Evolutionary conservation across 2,797 vertebrate genomes (phyloP).

Genomic region (Odontamblyopus rebecca): DNA sequence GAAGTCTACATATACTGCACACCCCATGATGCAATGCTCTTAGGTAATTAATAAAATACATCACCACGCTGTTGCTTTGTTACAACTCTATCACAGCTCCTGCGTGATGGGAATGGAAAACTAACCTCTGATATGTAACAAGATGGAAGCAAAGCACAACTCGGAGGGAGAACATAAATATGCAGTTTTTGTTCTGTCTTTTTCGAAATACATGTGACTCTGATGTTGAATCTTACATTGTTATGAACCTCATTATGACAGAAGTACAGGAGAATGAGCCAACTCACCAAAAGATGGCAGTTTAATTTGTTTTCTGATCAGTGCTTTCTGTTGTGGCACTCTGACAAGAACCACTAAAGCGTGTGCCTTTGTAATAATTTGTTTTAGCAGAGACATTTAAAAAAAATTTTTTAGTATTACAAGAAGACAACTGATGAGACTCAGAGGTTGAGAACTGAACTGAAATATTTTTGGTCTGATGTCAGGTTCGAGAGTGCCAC

Average conservation of each 20-base stretch:
- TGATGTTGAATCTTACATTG: neutral
- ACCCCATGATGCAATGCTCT: conserved; percentile 20
- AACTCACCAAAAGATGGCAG: neutral
- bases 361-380: too few relatives aligned
- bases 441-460: neutral
- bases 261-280: neutral
- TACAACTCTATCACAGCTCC: neutral
- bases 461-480: neutral
- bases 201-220: neutral
- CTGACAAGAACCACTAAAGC: neutral
- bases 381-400: neutral
- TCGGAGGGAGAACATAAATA: neutral
- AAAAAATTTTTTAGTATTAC: neutral
- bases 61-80: conserved; percentile 13
- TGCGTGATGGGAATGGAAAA: conserved; percentile 6
- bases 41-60: conserved; percentile 36
- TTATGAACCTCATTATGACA: neutral
- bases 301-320: neutral
- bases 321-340: neutral
- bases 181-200: neutral
- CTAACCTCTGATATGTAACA: neutral
- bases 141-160: neutral
- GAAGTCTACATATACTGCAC: conserved; percentile 20
- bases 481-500: neutral
- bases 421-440: neutral